Conservation (phyloP, 1,140 invertebrate species). For the Meloidogyne chitwoodi region DNA sequence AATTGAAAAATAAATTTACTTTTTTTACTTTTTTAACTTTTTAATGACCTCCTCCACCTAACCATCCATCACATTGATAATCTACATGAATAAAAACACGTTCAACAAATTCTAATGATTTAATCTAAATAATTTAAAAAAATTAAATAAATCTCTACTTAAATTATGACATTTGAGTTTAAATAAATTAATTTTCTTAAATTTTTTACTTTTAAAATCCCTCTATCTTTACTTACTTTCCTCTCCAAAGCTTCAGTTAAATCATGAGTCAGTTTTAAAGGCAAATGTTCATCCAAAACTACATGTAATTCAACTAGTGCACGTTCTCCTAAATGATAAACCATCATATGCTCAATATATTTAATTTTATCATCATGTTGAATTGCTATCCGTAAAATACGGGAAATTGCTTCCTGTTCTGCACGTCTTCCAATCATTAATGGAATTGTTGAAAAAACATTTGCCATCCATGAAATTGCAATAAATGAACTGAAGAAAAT, state of each 20-base stretch:
- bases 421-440: conserved; percentile 38
- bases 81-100: conserved; percentile 49
- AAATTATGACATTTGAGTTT: background rate
- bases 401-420: conserved; percentile 38
- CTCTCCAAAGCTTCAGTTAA: conserved; percentile 35
- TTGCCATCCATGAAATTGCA: conserved; percentile 42
- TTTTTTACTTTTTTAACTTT: background rate
- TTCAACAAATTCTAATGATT: conserved; percentile 44
- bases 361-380: conserved; percentile 38
- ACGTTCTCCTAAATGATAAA: conserved; percentile 44
- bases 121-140: too few relatives aligned
- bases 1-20: too few relatives aligned
- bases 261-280: conserved; percentile 40
- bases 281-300: conserved; percentile 41
- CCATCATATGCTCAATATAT: conserved; percentile 39
- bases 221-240: conserved; percentile 24
- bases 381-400: conserved; percentile 38
- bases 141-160: too few relatives aligned
- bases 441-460: conserved; percentile 46
- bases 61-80: conserved; percentile 39
- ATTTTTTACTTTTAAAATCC: too few relatives aligned
- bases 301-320: conserved; percentile 47
- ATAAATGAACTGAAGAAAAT: conserved; percentile 37
- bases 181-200: too few relatives aligned
- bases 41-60: conserved; percentile 30